Evolutionary conservation across 2,888 invertebrate genomes (phyloP).

Genomic region (Erynnis tages): DNA sequence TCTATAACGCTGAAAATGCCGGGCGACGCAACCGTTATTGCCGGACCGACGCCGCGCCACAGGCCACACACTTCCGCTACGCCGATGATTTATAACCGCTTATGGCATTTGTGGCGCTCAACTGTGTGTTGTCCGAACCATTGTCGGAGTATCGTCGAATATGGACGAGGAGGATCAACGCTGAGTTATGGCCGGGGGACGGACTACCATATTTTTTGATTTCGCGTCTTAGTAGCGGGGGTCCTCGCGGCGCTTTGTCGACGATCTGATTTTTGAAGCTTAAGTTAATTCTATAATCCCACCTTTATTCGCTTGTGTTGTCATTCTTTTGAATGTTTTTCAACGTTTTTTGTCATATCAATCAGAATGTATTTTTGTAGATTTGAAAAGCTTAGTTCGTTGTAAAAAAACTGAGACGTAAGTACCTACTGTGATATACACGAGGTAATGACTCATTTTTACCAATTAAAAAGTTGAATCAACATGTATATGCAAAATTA

Average conservation of each 20-base stretch:
- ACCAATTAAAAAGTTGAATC: too few relatives aligned
- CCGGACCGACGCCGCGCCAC: constrained; percentile 47
- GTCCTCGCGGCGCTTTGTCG: constrained; percentile 42
- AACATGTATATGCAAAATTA: too few relatives aligned
- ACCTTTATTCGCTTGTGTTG: constrained; percentile 4
- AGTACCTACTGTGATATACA: too few relatives aligned
- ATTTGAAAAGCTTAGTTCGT: too few relatives aligned
- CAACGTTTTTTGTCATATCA: too few relatives aligned
- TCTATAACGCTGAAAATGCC: constrained; percentile 74
- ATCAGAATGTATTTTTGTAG: too few relatives aligned
- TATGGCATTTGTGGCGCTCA: constrained; percentile 70
- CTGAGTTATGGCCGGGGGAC: constrained; percentile 68
- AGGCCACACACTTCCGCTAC: constrained; percentile 77
- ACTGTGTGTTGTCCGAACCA: constrained; percentile 71
- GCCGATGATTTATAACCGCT: constrained; percentile 76
- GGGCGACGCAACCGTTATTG: constrained; percentile 70
- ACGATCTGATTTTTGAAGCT: constrained; percentile 37
- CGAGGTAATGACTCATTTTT: too few relatives aligned
- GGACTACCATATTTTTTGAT: constrained; percentile 62
- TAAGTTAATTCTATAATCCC: constrained; percentile 24
- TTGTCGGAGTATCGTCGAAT: constrained; percentile 68
- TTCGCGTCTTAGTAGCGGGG: constrained; percentile 59
- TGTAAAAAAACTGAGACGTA: too few relatives aligned
- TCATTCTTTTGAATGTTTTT: too few relatives aligned
- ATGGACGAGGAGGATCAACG: constrained; percentile 67